Conservation (phyloP, 64 coral and sea anemone genomes). For the Catalaphyllia jardinei region DNA sequence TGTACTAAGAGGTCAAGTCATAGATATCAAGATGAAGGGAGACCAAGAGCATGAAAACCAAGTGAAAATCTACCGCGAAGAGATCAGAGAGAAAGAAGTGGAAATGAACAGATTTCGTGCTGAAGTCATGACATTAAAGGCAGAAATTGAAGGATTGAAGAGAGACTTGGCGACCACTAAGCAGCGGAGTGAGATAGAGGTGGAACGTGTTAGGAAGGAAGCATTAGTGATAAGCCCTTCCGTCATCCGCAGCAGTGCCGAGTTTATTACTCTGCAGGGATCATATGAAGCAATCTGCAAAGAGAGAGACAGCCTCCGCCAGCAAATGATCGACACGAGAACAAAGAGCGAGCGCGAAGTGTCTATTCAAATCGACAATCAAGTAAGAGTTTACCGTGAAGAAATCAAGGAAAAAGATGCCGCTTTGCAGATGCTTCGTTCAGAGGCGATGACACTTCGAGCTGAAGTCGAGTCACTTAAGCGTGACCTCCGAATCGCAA, state of each 20-base stretch:
- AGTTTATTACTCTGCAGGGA: not conserved
- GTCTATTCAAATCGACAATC: conserved; percentile 32
- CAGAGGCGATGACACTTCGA: conserved; percentile 24
- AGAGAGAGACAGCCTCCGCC: conserved; percentile 40
- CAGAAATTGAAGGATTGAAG: conserved; percentile 7
- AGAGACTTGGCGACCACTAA: not conserved
- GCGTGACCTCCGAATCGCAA: not conserved
- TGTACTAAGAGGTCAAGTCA: no score
- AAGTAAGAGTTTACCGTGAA: conserved; percentile 22
- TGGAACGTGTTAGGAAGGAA: not conserved
- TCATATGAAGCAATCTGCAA: conserved; percentile 37
- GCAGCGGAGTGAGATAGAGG: conserved; percentile 1
- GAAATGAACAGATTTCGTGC: not conserved
- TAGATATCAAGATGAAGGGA: no score
- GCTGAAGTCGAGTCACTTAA: not conserved
- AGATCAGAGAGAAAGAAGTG: not conserved
- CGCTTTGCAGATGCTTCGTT: conserved; percentile 41
- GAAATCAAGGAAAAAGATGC: conserved; percentile 54
- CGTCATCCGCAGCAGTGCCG: not conserved
- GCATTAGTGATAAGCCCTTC: conserved; percentile 24
- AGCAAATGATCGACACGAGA: conserved; percentile 42
- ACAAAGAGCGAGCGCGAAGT: conserved; percentile 38
- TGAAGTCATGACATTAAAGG: not conserved
- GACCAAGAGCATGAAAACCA: conserved; percentile 3
- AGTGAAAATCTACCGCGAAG: conserved; percentile 20